Percentiles rank a stretch among this genome's conserved stretches.
These are phyloP conservation scores for Indicator maculatus DNA, from an alignment of 2,113 vertebrate species.

Conservation along the genomic window DNA sequence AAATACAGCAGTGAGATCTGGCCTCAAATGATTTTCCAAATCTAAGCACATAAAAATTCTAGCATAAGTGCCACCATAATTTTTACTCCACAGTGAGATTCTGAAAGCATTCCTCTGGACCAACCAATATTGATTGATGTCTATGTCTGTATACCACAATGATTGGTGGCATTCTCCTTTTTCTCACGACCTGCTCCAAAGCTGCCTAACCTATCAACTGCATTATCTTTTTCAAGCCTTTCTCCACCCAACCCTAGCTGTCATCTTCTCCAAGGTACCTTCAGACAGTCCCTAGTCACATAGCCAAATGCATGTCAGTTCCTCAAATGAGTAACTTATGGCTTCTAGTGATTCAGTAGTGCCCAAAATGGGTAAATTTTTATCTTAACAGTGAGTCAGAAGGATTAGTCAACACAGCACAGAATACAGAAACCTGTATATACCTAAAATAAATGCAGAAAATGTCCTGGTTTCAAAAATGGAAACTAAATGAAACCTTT, in stretches of 20 bases:
- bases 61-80: neutral
- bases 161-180: neutral
- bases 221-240: neutral
- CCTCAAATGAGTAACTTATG: neutral
- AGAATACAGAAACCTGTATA: neutral
- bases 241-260: neutral
- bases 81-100: neutral
- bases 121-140: neutral
- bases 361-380: neutral
- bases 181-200: neutral
- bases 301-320: neutral
- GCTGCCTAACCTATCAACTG: neutral
- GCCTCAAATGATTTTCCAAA: neutral
- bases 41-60: neutral
- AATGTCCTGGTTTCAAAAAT: neutral
- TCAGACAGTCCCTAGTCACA: neutral
- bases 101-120: neutral
- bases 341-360: neutral
- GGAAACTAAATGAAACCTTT: neutral
- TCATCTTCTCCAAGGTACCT: neutral
- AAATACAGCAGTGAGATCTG: neutral
- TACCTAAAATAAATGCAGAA: neutral
- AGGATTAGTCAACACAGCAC: neutral
- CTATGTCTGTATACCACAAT: neutral
- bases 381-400: neutral